Evolutionary conservation across 2,797 vertebrate species (phyloP), one percentile per base, ranked within the genome.

Genomic region (Luscinia megarhynchos): DNA sequence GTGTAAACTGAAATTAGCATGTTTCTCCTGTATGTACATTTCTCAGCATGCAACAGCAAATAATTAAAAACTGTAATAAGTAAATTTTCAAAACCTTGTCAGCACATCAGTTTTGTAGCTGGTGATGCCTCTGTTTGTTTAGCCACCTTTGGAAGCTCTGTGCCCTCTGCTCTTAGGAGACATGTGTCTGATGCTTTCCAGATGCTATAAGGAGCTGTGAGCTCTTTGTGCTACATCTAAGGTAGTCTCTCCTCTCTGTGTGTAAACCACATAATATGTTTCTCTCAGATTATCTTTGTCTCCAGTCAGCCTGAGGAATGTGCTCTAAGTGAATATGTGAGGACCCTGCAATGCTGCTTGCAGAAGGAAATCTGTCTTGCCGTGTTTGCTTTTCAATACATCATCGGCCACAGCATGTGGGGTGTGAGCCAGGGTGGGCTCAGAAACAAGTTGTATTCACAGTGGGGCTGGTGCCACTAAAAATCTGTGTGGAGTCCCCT

Each of bases 321-420:
- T 55, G 36, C 50, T 63, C 15, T 54, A 69, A 85, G 17, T 41
- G 57, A 66, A 15, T 50, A 36, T 32, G 9, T 24, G 76, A 87
- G 76, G 59, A 45, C 21, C 38, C 63, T 53, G 54, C 29, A 38
- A 38, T 55, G 15, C 32, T 75, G 5, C 59, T 53, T 62, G 55
- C 59, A 64, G 58, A 76, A 74, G 21, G 38, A 38, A 62, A 75
- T 67, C 32, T 70, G 5, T 84, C 55, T 84, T 53, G 29, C 22
- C 0, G 0, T 46, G 15, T 66, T 55, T 66, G n/a, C 69, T 81
- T 89, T 70, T 58, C 38, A 43, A 14, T 55, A 29, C 1, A 1
- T 34, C 5, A 7, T 20, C 0, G 0, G 14, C 38, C 41, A 8
- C 78, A 70, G 24, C 2, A 3, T 4, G 2, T 0, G 0, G 23